Conservation (phyloP, 2,113 vertebrate species). For the Heterocephalus glaber region DNA sequence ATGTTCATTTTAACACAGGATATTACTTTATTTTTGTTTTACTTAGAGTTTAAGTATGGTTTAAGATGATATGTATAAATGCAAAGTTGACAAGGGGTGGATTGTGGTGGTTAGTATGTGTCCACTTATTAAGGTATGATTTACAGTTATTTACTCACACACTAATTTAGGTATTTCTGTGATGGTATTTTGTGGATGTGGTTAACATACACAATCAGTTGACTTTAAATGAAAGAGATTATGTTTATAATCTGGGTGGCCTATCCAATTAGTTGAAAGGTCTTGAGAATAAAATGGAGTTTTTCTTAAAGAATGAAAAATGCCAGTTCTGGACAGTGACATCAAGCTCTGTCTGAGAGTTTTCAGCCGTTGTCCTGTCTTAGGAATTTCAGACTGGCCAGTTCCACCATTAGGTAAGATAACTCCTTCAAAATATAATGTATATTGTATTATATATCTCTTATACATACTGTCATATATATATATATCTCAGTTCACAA, state of each 20-base stretch:
- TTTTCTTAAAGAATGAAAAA: constrained; percentile 21
- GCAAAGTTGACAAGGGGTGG: too few relatives aligned
- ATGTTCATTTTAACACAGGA: neutral
- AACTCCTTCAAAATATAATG: neutral
- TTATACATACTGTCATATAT: neutral
- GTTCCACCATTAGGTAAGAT: neutral
- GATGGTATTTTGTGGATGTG: neutral
- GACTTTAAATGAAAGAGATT: too few relatives aligned
- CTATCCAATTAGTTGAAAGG: neutral
- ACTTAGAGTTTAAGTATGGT: neutral
- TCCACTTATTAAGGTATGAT: neutral
- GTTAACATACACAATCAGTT: neutral
- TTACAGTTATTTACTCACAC: neutral
- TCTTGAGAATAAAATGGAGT: neutral
- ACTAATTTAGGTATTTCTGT: neutral
- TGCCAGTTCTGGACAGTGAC: neutral
- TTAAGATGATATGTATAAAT: neutral
- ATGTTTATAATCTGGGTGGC: neutral
- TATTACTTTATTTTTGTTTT: neutral
- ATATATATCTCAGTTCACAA: too few relatives aligned
- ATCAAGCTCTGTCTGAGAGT: neutral
- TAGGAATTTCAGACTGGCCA: neutral
- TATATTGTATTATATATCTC: neutral
- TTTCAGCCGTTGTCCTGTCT: neutral
- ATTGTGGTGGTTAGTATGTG: too few relatives aligned